Evolutionary conservation across 2,888 invertebrate species (phyloP).

Genomic region (Cryptus armator): DNA sequence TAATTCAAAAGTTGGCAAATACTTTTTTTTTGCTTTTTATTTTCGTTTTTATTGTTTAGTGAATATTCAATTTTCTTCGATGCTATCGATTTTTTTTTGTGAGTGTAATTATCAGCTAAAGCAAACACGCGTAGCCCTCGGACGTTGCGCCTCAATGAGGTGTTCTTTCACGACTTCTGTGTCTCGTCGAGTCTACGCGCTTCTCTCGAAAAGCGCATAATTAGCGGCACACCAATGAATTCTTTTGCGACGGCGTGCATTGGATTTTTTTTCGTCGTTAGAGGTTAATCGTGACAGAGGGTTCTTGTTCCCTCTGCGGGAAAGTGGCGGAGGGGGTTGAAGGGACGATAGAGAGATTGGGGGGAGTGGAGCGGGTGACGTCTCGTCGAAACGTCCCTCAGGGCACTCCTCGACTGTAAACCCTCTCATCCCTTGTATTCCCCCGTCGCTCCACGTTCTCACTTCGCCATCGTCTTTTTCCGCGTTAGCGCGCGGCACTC

Average conservation of each 20-base stretch:
- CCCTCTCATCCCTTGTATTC: slow-evolving; percentile 19
- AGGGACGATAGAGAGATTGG: slow-evolving; percentile 23
- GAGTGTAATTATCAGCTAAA: not conserved
- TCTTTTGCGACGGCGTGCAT: not conserved
- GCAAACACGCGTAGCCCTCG: not conserved
- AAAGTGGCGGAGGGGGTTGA: not conserved
- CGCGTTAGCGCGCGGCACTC: slow-evolving; percentile 23
- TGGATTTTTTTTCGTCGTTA: not conserved
- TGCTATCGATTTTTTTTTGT: not conserved
- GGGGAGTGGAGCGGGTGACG: slow-evolving; percentile 54
- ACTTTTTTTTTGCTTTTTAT: too few species aligned
- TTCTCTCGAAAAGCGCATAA: not conserved
- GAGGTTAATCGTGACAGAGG: slow-evolving; percentile 12
- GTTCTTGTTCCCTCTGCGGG: not conserved
- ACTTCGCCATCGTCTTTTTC: slow-evolving; percentile 31
- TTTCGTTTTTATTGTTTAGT: too few species aligned
- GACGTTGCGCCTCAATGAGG: not conserved
- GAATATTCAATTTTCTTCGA: not conserved
- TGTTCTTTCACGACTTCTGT: not conserved
- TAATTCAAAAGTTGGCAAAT: too few species aligned
- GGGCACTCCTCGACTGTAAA: slow-evolving; percentile 38
- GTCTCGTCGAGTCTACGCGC: not conserved
- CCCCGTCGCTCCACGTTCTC: not conserved
- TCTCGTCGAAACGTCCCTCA: slow-evolving; percentile 64
- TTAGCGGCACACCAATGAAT: slow-evolving; percentile 1